These are phyloP conservation scores for Tenualosa ilisha DNA, from an alignment of 2,797 vertebrate genomes.

Conservation along the genomic window DNA sequence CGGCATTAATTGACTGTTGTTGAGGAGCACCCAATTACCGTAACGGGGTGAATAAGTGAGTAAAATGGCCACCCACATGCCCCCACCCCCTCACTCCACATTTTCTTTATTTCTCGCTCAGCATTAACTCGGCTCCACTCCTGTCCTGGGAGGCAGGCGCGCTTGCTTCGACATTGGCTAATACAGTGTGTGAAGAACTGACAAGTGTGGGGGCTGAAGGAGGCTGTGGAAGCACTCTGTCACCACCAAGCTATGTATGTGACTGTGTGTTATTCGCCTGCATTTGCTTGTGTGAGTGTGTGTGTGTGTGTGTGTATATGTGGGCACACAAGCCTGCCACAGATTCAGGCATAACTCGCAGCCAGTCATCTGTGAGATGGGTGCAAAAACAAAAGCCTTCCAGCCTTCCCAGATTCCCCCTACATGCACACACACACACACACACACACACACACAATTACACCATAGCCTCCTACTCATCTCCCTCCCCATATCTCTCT, in stretches of 20 bases:
- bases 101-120: not conserved
- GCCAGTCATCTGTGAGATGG: constrained; percentile 30
- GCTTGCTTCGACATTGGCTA: not conserved
- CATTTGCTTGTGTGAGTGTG: not conserved
- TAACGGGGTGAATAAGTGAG: constrained; percentile 17
- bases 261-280: not conserved
- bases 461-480: not conserved
- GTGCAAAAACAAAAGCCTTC: constrained; percentile 41
- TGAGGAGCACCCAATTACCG: constrained; percentile 5
- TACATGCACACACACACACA: not conserved
- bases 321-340: not conserved
- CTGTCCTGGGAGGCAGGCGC: not conserved
- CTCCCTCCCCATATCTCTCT: not conserved
- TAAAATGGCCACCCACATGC: constrained; percentile 2
- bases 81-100: not conserved
- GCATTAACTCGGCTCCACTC: not conserved
- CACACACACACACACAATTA: not conserved
- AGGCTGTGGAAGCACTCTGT: constrained; percentile 22
- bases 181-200: constrained; percentile 3
- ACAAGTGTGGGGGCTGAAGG: constrained; percentile 22
- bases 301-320: not conserved
- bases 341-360: constrained; percentile 20
- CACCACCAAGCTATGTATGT: constrained; percentile 7
- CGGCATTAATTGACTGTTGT: constrained; percentile 21
- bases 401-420: constrained; percentile 15